These are phyloP conservation scores for Euura lappo DNA, from an alignment of 1,140 invertebrate species.

Conservation along the genomic window DNA sequence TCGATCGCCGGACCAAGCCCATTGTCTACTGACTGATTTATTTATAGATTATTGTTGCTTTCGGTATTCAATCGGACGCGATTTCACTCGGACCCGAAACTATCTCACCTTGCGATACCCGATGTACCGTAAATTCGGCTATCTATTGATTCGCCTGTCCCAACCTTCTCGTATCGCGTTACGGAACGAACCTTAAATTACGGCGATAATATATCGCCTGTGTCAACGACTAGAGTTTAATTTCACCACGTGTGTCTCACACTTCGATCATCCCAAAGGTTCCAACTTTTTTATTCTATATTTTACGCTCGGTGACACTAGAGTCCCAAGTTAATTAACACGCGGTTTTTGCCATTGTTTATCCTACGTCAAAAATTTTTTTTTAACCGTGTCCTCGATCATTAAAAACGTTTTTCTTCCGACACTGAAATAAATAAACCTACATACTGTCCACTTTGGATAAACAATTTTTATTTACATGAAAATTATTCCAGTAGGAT, in stretches of 20 bases:
- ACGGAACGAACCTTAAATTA: too few species aligned
- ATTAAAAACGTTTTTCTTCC: background rate
- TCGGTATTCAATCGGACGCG: slow-evolving; percentile 3
- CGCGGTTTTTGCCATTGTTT: background rate
- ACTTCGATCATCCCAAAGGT: background rate
- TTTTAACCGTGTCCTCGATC: background rate
- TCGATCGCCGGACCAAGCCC: slow-evolving; percentile 50
- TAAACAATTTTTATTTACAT: background rate
- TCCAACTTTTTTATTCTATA: background rate
- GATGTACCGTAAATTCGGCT: too few species aligned
- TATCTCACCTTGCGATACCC: too few species aligned
- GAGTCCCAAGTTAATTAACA: background rate
- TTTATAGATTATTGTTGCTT: slow-evolving; percentile 33
- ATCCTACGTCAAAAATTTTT: background rate
- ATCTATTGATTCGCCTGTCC: too few species aligned
- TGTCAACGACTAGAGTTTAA: background rate
- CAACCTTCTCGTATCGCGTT: too few species aligned
- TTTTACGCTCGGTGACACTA: background rate
- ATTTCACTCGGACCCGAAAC: background rate
- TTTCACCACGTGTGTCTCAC: background rate
- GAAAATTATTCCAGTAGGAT: slow-evolving; percentile 21
- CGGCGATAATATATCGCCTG: too few species aligned
- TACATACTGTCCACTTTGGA: too few species aligned
- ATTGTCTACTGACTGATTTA: slow-evolving; percentile 42
- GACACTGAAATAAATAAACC: background rate